Evolutionary conservation across 2,113 vertebrate genomes (phyloP), one percentile per base, ranked within the genome.

Genomic region (Boleophthalmus pectinirostris): DNA sequence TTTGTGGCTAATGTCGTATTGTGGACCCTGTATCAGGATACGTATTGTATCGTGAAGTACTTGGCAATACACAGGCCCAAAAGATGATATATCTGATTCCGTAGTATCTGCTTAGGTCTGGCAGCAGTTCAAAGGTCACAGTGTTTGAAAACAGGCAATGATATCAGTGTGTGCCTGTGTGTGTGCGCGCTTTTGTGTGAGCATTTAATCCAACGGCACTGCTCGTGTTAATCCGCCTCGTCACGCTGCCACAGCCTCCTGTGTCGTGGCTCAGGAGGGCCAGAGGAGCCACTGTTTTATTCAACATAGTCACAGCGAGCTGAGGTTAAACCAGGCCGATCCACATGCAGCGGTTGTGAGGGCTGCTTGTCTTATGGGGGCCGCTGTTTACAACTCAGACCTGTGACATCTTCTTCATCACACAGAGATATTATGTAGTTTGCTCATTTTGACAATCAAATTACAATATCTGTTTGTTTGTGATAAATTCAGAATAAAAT

Each of bases 211-310:
- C 78, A 68, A 65, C 78, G 70, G 49, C 75, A 47, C 78, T 65
- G 74, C 57, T 78, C 21, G 61, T 70, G 68, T 57, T 86, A 88
- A 88, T 88, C 84, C 78, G 69, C 73, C 73, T 75, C 11, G 56
- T 72, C 54, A 56, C 45, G 46, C 47, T 65, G 73, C 58, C 68
- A 33, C 58, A 47, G 53, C 68, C 70, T 75, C 73, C 63, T 81
- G 78, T 70, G 45, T 12, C 77, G 75, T 66, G 46, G 14, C 69
- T 82, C 60, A 58, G 43, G 24, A 16, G 18, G 20, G 20, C 7
- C 5, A 21, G 2, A 10, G 51, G 49, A 15, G 15, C 29, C 29
- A 29, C 29, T 57, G 54, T 57, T 57, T 57, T 57, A 57, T 57
- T 57, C 54, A 57, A 54, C 51, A 15, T 54, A 54, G 20, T 20